Conservation (phyloP, 2,113 vertebrate species). For the Rana temporaria region DNA sequence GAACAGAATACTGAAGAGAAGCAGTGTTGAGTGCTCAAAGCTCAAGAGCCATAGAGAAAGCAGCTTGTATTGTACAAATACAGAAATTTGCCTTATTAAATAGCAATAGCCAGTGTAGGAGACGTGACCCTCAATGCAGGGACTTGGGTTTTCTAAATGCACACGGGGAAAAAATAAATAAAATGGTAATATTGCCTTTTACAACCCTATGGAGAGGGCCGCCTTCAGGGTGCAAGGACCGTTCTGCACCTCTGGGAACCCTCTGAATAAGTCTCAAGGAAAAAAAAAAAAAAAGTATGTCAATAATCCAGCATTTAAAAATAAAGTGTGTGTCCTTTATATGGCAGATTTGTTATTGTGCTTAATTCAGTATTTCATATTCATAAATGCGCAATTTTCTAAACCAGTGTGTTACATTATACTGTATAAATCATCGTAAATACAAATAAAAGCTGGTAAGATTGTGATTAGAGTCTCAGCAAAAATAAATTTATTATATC, state of each 20-base stretch:
- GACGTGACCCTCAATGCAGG: background rate
- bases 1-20: too few species aligned
- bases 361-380: conserved; percentile 8
- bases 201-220: background rate
- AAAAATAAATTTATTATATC: too few species aligned
- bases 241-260: background rate
- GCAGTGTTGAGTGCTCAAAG: too few species aligned
- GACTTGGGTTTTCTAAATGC: background rate
- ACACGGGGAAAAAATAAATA: too few species aligned
- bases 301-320: conserved; percentile 36
- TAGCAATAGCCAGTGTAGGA: conserved; percentile 26
- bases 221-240: background rate
- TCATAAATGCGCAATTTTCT: too few species aligned
- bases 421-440: too few species aligned
- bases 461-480: too few species aligned
- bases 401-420: too few species aligned
- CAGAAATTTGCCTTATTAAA: conserved; percentile 34
- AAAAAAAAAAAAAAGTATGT: conserved; percentile 24
- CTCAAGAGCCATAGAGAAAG: conserved; percentile 22
- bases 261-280: conserved; percentile 35
- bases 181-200: conserved; percentile 30
- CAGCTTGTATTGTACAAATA: background rate
- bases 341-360: conserved; percentile 25
- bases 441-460: too few species aligned
- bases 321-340: conserved; percentile 10